Base-by-base conservation (phyloP, 1,140 invertebrate species). In the Monochamus saltuarius region DNA sequence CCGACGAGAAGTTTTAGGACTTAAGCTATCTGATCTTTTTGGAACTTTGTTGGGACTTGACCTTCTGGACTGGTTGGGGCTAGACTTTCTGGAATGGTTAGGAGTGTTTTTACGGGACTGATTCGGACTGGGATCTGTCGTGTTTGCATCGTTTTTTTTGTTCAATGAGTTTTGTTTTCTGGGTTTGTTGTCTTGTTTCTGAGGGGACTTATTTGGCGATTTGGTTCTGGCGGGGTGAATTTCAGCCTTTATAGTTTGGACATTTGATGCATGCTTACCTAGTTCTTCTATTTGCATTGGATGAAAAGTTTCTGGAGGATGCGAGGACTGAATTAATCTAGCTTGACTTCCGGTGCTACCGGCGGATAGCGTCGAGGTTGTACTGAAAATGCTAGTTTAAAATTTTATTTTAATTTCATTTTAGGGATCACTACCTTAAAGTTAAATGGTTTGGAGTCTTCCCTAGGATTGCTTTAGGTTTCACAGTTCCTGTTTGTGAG, bases 261-360 rank as follows among this genome's bases (percentile, higher is more conserved):
- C 61, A 38, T 66, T 67, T 7, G 78, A 29, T 29, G 22, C 2
- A 80, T 42, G 77, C 86, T 87, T 89, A 94, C 91, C 91, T 84
- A 92, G 81, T 79, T 94, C 91, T 80, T 90, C 89, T 69, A 89
- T 86, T 75, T 86, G 85, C 58, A 88, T 85, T 19, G 91, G 91
- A 65, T 93, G 90, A 78, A 94, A 94, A 71, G 89, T 91, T 66
- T 91, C 87, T 42, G 94, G 94, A 70, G 93, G 90, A 78, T 95
- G 91, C 62, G 93, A 95, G 57, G 92, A 92, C 79, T 95, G 93
- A 73, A 96, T 95, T 62, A 97, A 85, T 70, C 91, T 87, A 14
- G 94, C 94, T 77, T 96, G 93, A 73, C 90, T 94, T 67, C 93
- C 92, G 43, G 92, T 95, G 77, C 92, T 95, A 67, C 94, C 92